A percentile compares a stretch with the other conserved stretches of the same genome.
Evolutionary conservation across 2,113 vertebrate genomes (phyloP).

Genomic region (Stigmatopora nigra): DNA sequence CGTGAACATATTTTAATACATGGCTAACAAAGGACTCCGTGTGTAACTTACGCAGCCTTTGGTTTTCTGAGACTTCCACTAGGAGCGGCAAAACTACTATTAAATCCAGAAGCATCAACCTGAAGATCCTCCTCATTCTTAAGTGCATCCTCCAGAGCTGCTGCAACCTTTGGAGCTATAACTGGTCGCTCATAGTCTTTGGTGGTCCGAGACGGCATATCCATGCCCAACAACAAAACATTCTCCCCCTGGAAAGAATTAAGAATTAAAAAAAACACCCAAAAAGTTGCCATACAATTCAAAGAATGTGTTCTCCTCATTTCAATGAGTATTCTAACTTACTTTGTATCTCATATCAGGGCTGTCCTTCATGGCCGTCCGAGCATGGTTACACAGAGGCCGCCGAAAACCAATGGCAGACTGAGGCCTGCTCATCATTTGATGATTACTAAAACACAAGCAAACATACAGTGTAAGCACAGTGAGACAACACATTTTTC

Average conservation of each 20-base stretch:
- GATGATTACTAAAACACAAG: constrained; percentile 75
- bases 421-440: constrained; percentile 90
- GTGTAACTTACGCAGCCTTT: constrained; percentile 79
- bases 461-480: not conserved
- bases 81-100: constrained; percentile 53
- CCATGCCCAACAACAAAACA: constrained; percentile 82
- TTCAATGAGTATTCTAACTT: constrained; percentile 33
- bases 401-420: constrained; percentile 90
- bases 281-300: not conserved
- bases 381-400: constrained; percentile 83
- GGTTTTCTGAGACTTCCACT: constrained; percentile 75
- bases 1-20: not conserved
- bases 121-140: constrained; percentile 93
- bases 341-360: constrained; percentile 86
- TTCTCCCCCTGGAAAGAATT: constrained; percentile 83
- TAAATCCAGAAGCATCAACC: constrained; percentile 85
- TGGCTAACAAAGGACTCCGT: too few species aligned
- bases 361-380: constrained; percentile 77
- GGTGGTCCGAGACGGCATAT: constrained; percentile 82
- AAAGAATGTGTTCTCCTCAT: not conserved
- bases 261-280: not conserved
- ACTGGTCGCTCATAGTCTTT: constrained; percentile 87
- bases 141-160: constrained; percentile 86
- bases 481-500: not conserved
- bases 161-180: constrained; percentile 88